Evolutionary conservation across 2,888 invertebrate species (phyloP).

Genomic region (Himalopsyche japonica): DNA sequence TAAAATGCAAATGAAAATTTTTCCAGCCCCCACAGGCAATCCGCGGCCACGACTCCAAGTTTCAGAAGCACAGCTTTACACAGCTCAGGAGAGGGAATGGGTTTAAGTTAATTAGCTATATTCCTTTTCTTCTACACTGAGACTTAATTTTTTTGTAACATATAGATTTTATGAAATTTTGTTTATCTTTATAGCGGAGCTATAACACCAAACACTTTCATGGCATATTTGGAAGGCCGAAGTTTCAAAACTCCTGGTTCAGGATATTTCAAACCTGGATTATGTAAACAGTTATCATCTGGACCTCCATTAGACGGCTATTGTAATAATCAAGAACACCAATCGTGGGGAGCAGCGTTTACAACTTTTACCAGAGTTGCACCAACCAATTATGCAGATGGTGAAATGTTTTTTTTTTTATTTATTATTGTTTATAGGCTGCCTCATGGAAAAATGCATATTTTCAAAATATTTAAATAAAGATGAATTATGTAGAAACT

Average conservation of each 20-base stretch:
- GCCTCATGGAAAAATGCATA: no score
- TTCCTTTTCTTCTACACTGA: no score
- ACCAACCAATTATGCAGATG: constrained; percentile 65
- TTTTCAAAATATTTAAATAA: no score
- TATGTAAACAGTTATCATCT: constrained; percentile 44
- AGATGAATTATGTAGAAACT: no score
- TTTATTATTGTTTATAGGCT: no score
- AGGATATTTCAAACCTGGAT: constrained; percentile 44
- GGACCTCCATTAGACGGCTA: constrained; percentile 64
- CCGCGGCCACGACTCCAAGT: no score
- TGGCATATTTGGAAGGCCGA: constrained; percentile 51
- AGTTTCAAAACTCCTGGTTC: constrained; percentile 32
- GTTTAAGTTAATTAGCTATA: no score
- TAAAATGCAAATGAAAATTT: no score
- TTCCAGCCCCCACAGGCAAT: no score
- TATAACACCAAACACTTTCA: constrained; percentile 56
- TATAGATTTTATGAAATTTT: neutral
- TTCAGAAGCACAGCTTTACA: no score
- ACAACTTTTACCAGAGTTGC: constrained; percentile 64
- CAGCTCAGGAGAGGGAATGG: no score
- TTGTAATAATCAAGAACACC: constrained; percentile 74
- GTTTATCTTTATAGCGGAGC: constrained; percentile 44
- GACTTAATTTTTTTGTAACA: no score
- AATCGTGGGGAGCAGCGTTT: constrained; percentile 67
- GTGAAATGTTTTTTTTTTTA: constrained; percentile 48